Evolutionary conservation across 2,113 vertebrate genomes (phyloP).

Genomic region (Lagenorhynchus albirostris): DNA sequence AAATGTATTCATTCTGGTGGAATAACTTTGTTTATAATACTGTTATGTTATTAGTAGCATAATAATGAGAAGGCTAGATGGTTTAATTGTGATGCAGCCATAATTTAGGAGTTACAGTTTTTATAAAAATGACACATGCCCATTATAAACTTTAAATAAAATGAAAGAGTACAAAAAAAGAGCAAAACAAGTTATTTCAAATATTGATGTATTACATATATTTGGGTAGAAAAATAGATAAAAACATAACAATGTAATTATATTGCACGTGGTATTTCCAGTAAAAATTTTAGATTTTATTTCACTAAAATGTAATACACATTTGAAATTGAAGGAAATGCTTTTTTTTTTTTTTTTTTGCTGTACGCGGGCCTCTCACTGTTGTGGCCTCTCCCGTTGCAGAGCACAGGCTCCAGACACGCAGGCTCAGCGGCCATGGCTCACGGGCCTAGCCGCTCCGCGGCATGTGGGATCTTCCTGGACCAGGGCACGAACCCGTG

Average conservation of each 20-base stretch:
- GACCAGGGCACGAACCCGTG: too few relatives aligned
- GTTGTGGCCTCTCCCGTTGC: too few relatives aligned
- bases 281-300: not conserved
- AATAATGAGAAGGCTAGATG: not conserved
- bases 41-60: not conserved
- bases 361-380: too few relatives aligned
- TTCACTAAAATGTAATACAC: not conserved
- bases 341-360: not conserved
- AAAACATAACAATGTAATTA: not conserved
- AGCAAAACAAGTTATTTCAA: not conserved
- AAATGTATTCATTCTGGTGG: not conserved
- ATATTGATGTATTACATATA: not conserved
- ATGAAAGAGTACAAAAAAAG: not conserved
- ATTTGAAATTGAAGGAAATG: not conserved
- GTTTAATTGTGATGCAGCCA: not conserved
- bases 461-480: too few relatives aligned
- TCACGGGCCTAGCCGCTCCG: too few relatives aligned
- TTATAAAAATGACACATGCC: not conserved
- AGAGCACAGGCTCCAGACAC: too few relatives aligned
- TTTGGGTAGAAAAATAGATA: not conserved
- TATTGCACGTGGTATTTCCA: not conserved
- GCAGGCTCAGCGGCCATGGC: too few relatives aligned
- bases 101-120: not conserved
- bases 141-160: not conserved
- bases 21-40: not conserved